Evolutionary conservation across 2,797 vertebrate genomes (phyloP), one percentile per base, ranked within the genome.

Genomic region (Pachyuromys duprasi): DNA sequence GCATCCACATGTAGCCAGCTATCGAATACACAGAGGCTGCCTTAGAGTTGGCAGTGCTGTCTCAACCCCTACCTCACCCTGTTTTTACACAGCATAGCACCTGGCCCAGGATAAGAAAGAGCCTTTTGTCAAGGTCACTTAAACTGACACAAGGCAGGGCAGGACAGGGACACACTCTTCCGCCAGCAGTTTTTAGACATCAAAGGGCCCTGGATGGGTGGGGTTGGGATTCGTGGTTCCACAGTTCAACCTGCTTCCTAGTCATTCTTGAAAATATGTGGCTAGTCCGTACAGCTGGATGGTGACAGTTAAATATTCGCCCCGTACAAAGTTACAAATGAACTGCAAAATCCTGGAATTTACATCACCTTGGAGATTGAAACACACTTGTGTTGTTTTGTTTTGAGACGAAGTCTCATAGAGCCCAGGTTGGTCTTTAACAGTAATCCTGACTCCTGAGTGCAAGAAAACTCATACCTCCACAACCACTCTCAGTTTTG

Each of bases 251-350:
- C 22, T 3, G 11, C 87, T 86, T 90, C 12, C 63, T 70, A 2
- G 12, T 70, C 55, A 26, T 14, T n/a, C 31, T 65, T 26, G 42
- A 67, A 55, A 84, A 4, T 26, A 15, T 11, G 17, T 31, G 75
- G 1, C 60, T 86, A 76, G 18, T 93, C 8, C 14, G 36, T 49
- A 70, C 42, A 90, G 26, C 36, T 62, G 53, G 49, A 60, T 57
- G 67, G 28, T 74, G 79, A 63, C 36, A 80, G 55, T 83, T 94
- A 91, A 70, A 26, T 42, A 91, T 87, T 90, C 86, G 36, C 80
- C 45, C 90, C 9, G 76, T 93, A 62, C 7, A 92, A 95, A 72
- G 57, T 75, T 89, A 57, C 22, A 49, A 39, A 67, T 60, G 57
- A 79, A 49, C 72, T 86, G 33, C 12, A 72, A 65, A 88, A 70